Conservation (phyloP, 1,140 invertebrate species). For the Aporrectodea caliginosa region DNA sequence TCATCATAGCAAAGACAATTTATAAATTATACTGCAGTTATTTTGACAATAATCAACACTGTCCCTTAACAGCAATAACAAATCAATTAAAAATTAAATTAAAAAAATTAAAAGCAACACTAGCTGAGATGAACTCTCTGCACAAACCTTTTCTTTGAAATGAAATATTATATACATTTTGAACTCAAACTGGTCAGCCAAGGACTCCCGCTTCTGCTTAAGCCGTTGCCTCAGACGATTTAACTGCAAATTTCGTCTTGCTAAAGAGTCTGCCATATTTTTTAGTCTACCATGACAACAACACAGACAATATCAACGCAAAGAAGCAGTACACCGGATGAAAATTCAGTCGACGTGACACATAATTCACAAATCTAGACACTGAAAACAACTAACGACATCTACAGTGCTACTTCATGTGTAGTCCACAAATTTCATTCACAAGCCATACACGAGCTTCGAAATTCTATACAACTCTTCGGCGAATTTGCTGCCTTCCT, state of each 20-base stretch:
- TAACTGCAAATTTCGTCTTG: conserved; percentile 44
- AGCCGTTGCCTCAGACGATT: conserved; percentile 46
- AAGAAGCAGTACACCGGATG: not conserved
- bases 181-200: conserved; percentile 55
- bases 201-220: conserved; percentile 50
- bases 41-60: no score
- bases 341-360: not conserved
- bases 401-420: not conserved
- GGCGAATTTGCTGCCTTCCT: not conserved
- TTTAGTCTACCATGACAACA: no score
- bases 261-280: conserved; percentile 49
- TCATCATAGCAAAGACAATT: no score
- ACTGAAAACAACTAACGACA: not conserved
- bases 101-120: not conserved
- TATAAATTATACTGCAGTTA: no score
- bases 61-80: no score
- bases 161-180: conserved; percentile 54
- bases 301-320: no score
- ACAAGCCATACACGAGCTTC: no score
- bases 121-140: not conserved
- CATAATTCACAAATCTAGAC: not conserved
- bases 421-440: not conserved
- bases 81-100: no score
- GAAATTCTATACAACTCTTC: not conserved
- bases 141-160: conserved; percentile 53